Conservation (phyloP, 2,113 vertebrate genomes). For the Phasianus colchicus region DNA sequence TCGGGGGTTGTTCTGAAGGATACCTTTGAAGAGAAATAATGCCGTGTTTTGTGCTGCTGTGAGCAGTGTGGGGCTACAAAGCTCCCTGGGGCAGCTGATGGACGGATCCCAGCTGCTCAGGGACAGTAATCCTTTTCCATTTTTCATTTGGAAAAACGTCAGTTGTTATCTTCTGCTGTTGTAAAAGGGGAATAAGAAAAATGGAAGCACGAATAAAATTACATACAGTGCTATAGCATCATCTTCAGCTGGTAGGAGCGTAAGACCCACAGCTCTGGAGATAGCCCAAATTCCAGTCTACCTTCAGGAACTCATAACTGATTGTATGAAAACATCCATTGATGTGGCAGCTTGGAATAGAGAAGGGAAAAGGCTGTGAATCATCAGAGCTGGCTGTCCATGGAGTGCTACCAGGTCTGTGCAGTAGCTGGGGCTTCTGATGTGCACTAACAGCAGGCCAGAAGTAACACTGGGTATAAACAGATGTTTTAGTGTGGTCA, state of each 20-base stretch:
- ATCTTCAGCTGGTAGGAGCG: background rate
- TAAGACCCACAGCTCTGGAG: background rate
- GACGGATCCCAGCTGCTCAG: no score
- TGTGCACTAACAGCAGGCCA: background rate
- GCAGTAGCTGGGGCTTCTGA: background rate
- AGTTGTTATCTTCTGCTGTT: background rate
- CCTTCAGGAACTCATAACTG: background rate
- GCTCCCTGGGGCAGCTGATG: background rate
- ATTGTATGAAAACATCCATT: background rate
- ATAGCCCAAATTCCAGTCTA: background rate
- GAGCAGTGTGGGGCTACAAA: background rate
- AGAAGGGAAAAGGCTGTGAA: background rate
- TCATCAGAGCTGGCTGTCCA: background rate
- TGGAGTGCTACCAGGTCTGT: no score
- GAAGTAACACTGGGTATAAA: background rate
- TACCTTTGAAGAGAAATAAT: background rate
- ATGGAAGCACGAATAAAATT: background rate
- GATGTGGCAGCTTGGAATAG: background rate
- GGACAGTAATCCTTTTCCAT: background rate
- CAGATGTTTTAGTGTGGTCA: background rate
- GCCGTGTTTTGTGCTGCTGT: rapidly evolving
- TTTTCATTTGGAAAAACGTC: no score
- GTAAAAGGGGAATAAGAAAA: background rate
- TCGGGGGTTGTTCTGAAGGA: background rate
- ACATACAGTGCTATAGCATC: background rate